Evolutionary conservation across 1,140 invertebrate genomes (phyloP), one percentile per base, ranked within the genome.

Genomic region (Mycetomoellerius zeteki): DNA sequence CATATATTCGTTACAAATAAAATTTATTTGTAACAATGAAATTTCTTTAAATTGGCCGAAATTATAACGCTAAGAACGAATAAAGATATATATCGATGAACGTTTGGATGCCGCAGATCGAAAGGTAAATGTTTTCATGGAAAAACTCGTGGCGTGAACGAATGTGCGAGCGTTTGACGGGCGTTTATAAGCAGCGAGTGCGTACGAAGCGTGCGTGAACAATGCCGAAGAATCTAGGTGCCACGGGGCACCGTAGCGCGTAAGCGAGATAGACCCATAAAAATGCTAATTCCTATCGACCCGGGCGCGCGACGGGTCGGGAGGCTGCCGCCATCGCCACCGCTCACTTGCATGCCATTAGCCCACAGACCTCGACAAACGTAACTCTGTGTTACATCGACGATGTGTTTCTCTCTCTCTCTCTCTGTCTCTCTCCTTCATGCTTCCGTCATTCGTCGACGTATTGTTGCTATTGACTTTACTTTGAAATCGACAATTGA

Each of bases 251-350:
- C 87, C 87, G 90, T 89, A 88, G 88, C 88, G 90, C 91, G 90
- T 91, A 92, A 92, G 91, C 91, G 92, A 94, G 94, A 95, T 95
- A 95, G 94, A 95, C 94, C 95, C 94, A 95, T 95, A 95, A 95
- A 95, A 95, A 95, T 95, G 95, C 94, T 95, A 95, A 95, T 95
- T 93, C 93, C 93, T 94, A 95, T 95, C 94, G 91, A 91, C 90
- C 87, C 72, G 91, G 88, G 88, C 86, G 85, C 69, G 86, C 77
- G 75, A 85, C 88, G 89, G 81, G 77, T 52, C 75, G 85, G 78
- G 73, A 88, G 80, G 80, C 76, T 89, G 90, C 87, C 89, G 87
- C 85, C 89, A 91, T 88, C 89, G 92, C 89, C 81, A 86, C 86
- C 86, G 93, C 90, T 92, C 92, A 91, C 93, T 94, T 95, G 94